These are phyloP conservation scores for Cerceris rybyensis DNA, from an alignment of 2,888 invertebrate species.

Conservation along the genomic window DNA sequence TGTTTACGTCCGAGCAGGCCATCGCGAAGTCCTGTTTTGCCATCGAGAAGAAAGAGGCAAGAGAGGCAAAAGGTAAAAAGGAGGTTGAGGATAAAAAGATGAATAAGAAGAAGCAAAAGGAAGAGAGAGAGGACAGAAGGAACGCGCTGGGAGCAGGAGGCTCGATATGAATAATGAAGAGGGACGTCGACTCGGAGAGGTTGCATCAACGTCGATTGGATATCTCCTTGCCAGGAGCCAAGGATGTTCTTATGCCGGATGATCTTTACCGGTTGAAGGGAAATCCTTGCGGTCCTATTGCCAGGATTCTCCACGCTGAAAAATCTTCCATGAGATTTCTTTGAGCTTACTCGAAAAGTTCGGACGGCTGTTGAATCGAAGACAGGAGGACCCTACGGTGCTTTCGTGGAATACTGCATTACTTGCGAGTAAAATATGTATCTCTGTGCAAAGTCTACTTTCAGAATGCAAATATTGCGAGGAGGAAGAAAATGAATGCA, in stretches of 20 bases:
- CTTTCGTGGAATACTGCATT: too few species aligned
- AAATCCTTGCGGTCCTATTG: constrained; percentile 4
- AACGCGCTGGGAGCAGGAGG: constrained; percentile 14
- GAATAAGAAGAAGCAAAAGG: constrained; percentile 42
- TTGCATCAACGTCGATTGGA: constrained; percentile 49
- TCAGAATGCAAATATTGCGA: too few species aligned
- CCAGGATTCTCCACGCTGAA: not conserved
- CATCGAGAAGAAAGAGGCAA: constrained; percentile 13
- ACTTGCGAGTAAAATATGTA: too few species aligned
- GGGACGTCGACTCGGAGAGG: constrained; percentile 38
- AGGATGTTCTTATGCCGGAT: constrained; percentile 14
- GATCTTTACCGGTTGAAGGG: constrained; percentile 8
- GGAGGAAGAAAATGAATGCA: too few species aligned
- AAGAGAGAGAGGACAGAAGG: constrained; percentile 24
- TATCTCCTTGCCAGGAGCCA: constrained; percentile 26
- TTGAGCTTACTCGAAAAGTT: not conserved
- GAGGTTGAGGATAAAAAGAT: constrained; percentile 3
- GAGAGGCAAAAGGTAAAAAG: constrained; percentile 14
- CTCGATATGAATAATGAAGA: constrained; percentile 60
- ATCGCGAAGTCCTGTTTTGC: constrained; percentile 34
- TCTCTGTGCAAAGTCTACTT: too few species aligned
- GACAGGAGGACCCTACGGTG: too few species aligned
- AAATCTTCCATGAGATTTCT: not conserved
- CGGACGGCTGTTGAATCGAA: not conserved
- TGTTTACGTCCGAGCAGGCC: constrained; percentile 38